phyloP scores from a whole-genome alignment of 2,113 vertebrate genomes.

The Eptesicus fuscus region DNA sequence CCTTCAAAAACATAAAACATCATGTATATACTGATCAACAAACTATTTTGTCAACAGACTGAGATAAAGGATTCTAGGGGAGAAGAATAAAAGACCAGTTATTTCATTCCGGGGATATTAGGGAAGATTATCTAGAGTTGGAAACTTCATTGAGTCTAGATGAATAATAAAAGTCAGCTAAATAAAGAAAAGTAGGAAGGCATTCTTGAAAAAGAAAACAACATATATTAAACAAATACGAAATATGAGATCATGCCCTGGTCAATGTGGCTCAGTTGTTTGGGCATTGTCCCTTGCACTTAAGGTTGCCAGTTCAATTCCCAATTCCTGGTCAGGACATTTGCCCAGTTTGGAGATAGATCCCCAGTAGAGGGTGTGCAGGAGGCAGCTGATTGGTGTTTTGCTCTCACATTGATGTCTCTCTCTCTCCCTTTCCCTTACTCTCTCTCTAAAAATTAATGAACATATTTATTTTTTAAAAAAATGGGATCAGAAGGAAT shows the following conservation, averaged over 20 bases:
- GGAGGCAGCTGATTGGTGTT: no score
- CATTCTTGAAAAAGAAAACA: not conserved
- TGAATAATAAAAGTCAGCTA: not conserved
- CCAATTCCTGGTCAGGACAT: no score
- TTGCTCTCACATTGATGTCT: no score
- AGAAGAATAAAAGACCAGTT: not conserved
- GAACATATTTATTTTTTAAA: not conserved
- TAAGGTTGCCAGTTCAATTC: no score
- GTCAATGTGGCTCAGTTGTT: no score
- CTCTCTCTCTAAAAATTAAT: no score
- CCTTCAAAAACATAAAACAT: not conserved
- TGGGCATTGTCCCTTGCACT: no score
- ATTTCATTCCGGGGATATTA: not conserved
- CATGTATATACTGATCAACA: not conserved
- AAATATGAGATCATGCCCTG: not conserved
- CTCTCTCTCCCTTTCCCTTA: no score
- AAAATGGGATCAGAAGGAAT: not conserved
- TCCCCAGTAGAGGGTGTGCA: no score
- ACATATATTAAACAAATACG: not conserved
- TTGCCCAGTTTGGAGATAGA: no score
- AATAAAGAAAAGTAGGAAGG: not conserved
- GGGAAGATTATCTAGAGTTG: not conserved
- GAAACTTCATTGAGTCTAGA: not conserved
- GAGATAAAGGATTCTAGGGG: not conserved
- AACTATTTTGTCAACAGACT: not conserved